Base-by-base conservation (phyloP, 1,140 invertebrate species). In the Pseudobourletiella spinata region DNA sequence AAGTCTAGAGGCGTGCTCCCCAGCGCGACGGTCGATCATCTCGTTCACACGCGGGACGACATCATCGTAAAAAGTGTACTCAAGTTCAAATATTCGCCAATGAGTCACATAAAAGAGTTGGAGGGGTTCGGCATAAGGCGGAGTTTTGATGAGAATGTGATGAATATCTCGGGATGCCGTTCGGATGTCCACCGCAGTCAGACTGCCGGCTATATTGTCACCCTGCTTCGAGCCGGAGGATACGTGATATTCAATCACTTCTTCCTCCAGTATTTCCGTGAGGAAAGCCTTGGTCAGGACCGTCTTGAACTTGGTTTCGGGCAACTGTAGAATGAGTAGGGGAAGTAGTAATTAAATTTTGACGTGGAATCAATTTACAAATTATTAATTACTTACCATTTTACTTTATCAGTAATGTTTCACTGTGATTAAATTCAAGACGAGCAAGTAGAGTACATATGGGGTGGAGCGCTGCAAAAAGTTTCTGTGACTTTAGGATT, bases 161-260 rank as follows among this genome's bases (percentile, higher is more conserved):
- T 4, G 54, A 8, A 35, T 30, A 1, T 57, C 4, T 24, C 29
- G n/a, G 1, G 2, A 8, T 24, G 2, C 18, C 18, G 35, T 25
- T 15, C 29, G 42, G n/a, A 63, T 54, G 16, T 63, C 46, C 1
- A 63, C 6, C 2, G 20, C 24, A 2, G 35, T 16, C 25, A 63
- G 51, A 15, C 35, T 63, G 2, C 54, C 54, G n/a, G 55, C 55
- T 1, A 48, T 28, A 28, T 54, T 54, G 28, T 54, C 55, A 2
- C 61, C 61, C 6, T 30, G 28, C 32, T 39, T 39, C 8, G 32
- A 39, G 8, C 32, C 32, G 8, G 32, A 11, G 32, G 8, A 39
- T 8, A 39, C 32, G 32, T 8, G n/a, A n/a, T 39, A 39, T 39
- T 39, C 32, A 39, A 8, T n/a, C 8, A 39, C 32, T 8, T 8